These are phyloP conservation scores for Sitobion miscanthi DNA, from an alignment of 1,140 invertebrate species.

Conservation along the genomic window DNA sequence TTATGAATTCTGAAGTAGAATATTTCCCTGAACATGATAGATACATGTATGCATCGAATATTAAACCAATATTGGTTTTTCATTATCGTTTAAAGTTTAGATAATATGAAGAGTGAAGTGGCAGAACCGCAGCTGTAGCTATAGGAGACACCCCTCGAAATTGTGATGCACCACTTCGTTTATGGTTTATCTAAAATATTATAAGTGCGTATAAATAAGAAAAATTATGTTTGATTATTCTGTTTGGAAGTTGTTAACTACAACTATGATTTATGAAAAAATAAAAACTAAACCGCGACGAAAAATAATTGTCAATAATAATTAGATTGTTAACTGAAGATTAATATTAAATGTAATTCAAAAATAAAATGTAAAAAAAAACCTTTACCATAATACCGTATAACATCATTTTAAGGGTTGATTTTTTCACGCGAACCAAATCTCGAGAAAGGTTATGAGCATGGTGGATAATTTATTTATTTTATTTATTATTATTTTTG, in stretches of 20 bases:
- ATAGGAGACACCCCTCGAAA: background rate
- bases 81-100: background rate
- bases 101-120: background rate
- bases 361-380: background rate
- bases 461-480: background rate
- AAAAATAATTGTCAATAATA: no score
- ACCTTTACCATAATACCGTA: background rate
- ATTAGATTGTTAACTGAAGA: no score
- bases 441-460: background rate
- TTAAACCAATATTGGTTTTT: background rate
- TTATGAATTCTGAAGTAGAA: background rate
- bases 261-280: background rate
- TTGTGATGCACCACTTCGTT: background rate
- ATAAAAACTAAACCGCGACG: no score
- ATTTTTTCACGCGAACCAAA: background rate
- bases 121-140: background rate
- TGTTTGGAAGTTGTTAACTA: background rate
- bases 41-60: background rate
- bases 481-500: background rate
- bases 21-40: background rate
- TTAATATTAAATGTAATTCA: background rate
- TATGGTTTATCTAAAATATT: background rate
- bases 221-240: background rate
- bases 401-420: background rate
- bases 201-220: background rate